These are phyloP conservation scores for Ameiurus melas DNA, from an alignment of 2,113 vertebrate genomes.

Conservation along the genomic window DNA sequence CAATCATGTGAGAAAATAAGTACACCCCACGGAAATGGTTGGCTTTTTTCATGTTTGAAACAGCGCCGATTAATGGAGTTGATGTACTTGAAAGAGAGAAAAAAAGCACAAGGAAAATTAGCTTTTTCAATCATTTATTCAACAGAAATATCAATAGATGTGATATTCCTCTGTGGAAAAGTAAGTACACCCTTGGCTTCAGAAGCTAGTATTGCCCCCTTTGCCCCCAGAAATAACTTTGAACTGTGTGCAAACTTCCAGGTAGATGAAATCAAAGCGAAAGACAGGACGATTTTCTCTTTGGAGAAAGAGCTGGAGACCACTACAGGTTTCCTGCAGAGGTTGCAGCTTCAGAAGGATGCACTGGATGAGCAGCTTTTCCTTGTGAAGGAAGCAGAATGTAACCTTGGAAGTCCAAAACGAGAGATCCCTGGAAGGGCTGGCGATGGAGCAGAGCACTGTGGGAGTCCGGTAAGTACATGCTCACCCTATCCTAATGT, in stretches of 20 bases:
- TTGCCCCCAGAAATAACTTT: no score
- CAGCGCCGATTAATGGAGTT: no score
- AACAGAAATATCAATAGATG: no score
- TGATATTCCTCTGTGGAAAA: no score
- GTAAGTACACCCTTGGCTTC: no score
- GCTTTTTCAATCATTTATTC: no score
- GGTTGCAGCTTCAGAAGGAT: constrained; percentile 95
- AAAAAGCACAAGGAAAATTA: no score
- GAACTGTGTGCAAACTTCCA: constrained; percentile 55
- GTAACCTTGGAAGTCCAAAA: constrained; percentile 95
- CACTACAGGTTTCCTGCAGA: constrained; percentile 87
- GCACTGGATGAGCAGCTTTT: constrained; percentile 96
- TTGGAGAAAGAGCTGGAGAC: constrained; percentile 96
- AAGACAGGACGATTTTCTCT: constrained; percentile 93
- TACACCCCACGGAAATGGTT: no score
- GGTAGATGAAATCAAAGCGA: constrained; percentile 98
- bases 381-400: constrained; percentile 95
- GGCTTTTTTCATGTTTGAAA: no score
- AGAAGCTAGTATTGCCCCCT: no score
- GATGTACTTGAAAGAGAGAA: no score
- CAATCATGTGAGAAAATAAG: no score
- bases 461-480: constrained; percentile 88
- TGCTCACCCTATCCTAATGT: neutral
- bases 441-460: constrained; percentile 93
- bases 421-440: constrained; percentile 94